These are phyloP conservation scores for Fregetta grallaria DNA, from an alignment of 2,113 vertebrate genomes.

Conservation along the genomic window DNA sequence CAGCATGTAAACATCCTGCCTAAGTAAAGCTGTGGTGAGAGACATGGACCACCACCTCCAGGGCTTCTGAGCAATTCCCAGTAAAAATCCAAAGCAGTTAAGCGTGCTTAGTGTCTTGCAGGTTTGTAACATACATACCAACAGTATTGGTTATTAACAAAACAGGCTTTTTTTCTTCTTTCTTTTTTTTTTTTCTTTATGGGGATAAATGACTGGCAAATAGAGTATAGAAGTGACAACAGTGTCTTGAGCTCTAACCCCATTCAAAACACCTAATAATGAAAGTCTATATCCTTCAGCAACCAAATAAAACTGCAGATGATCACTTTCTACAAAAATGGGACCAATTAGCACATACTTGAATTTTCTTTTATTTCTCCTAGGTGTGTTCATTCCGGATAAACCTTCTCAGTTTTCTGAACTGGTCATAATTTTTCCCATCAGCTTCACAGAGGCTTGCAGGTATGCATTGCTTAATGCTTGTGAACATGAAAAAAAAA, in stretches of 20 bases:
- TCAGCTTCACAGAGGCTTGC: background rate
- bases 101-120: background rate
- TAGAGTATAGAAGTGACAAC: background rate
- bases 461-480: background rate
- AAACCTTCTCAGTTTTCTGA: background rate
- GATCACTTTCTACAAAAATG: background rate
- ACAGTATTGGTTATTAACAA: background rate
- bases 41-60: background rate
- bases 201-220: background rate
- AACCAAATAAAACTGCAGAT: background rate
- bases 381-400: background rate
- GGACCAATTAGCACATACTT: background rate
- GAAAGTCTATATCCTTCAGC: background rate
- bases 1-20: background rate
- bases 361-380: background rate
- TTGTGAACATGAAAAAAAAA: background rate
- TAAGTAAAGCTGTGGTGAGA: background rate
- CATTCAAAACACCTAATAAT: background rate
- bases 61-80: background rate
- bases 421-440: background rate
- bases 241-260: background rate
- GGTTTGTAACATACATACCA: background rate
- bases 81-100: background rate
- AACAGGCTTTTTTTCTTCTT: background rate
- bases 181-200: background rate